These are phyloP conservation scores for Halocaridina rubra DNA, from an alignment of 2,888 invertebrate genomes.

Conservation along the genomic window DNA sequence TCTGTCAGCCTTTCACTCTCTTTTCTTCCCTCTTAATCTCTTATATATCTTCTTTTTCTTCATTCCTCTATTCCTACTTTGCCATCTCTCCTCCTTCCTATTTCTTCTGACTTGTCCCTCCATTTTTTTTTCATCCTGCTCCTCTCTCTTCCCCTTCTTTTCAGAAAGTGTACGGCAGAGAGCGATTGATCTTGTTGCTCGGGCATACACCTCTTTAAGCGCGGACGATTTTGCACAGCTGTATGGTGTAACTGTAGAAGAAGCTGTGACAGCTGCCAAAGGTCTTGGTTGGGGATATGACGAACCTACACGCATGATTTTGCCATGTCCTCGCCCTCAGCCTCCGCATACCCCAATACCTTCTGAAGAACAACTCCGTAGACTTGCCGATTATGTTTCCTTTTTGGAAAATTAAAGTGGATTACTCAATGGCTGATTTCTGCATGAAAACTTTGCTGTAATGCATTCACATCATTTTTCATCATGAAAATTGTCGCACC, in stretches of 20 bases:
- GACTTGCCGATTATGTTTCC: conserved; percentile 60
- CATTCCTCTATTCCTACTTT: too few species aligned
- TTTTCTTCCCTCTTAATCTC: too few species aligned
- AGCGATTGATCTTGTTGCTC: conserved; percentile 81
- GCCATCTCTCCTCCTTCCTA: too few species aligned
- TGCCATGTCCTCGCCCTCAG: conserved; percentile 32
- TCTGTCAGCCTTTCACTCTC: neutral
- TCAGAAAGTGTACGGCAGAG: conserved; percentile 82
- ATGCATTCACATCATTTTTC: too few species aligned
- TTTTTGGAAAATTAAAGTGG: conserved; percentile 58
- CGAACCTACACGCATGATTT: conserved; percentile 65
- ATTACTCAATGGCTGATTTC: too few species aligned
- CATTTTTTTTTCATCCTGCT: too few species aligned
- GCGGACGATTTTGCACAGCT: conserved; percentile 81
- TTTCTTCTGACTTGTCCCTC: too few species aligned
- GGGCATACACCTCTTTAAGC: conserved; percentile 88
- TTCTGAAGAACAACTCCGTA: conserved; percentile 58
- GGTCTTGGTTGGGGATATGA: conserved; percentile 81
- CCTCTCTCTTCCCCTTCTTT: too few species aligned
- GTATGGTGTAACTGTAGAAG: conserved; percentile 80
- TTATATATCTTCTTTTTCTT: too few species aligned
- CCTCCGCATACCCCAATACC: conserved; percentile 49
- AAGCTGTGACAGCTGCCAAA: conserved; percentile 73
- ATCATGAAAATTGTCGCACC: too few species aligned
- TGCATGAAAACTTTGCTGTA: too few species aligned